Evolutionary conservation across 37 sponge, comb jelly and placozoan genomes (phyloP).

Genomic region (Aplysina aerophoba): DNA sequence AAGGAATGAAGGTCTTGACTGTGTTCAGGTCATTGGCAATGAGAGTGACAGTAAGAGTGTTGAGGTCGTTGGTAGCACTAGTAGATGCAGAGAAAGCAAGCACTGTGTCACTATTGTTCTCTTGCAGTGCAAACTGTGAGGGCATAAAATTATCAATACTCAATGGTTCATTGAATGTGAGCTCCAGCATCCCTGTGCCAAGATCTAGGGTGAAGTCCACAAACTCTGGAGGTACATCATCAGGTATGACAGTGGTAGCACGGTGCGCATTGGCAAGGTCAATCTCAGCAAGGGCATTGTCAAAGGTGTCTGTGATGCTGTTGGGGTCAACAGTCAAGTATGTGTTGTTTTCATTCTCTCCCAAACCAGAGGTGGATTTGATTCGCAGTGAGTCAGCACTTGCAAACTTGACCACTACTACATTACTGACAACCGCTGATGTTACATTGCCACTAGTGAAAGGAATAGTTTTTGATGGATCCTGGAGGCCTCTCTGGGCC

Average conservation of each 20-base stretch:
- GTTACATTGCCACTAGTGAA: slow-evolving; percentile 33
- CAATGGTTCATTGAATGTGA: slow-evolving; percentile 80
- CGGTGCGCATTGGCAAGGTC: slow-evolving; percentile 7
- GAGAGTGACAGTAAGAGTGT: slow-evolving; percentile 41
- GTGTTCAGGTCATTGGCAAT: slow-evolving; percentile 45
- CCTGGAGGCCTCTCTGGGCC: slow-evolving; percentile 16
- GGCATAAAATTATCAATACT: slow-evolving; percentile 7
- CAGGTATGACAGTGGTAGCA: slow-evolving; percentile 39
- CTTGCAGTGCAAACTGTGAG: slow-evolving; percentile 34
- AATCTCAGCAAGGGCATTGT: slow-evolving; percentile 39
- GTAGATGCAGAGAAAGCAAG: slow-evolving; percentile 8
- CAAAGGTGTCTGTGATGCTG: slow-evolving; percentile 49
- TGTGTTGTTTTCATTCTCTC: slow-evolving; percentile 41
- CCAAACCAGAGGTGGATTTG: slow-evolving; percentile 39
- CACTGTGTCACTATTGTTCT: slow-evolving; percentile 4
- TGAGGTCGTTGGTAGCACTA: neutral
- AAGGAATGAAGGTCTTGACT: slow-evolving; percentile 22
- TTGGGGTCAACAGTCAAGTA: slow-evolving; percentile 40
- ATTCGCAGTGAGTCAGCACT: slow-evolving; percentile 33
- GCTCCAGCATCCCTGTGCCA: slow-evolving; percentile 53
- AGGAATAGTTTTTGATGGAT: slow-evolving; percentile 28
- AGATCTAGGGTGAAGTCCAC: slow-evolving; percentile 65
- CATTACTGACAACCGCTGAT: slow-evolving; percentile 12
- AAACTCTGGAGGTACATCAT: slow-evolving; percentile 56
- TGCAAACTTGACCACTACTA: slow-evolving; percentile 42